Base-by-base conservation (phyloP, 2,888 invertebrate genomes). In the Tachina lurida region DNA sequence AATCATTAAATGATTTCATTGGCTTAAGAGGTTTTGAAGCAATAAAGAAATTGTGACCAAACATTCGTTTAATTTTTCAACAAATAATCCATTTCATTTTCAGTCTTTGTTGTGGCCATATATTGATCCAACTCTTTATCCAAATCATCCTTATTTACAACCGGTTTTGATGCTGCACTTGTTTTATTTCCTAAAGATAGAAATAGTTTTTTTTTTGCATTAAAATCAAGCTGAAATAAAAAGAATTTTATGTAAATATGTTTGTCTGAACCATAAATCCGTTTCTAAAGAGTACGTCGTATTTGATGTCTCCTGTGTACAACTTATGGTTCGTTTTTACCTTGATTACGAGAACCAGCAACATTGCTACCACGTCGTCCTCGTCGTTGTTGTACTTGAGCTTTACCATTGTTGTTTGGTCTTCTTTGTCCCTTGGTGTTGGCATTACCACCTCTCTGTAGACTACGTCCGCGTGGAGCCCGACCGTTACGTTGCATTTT, bases 81-180 rank as follows among this genome's bases (percentile, higher is more conserved):
- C 77, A 91, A 76, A 82, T 87, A 91, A 71, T 91, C 91, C 89
- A 90, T 89, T 79, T 90, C 87, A 67, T 87, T 87, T 74, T 88
- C 90, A 52, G 89, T 92, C 89, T 94, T 95, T 39, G 95, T 95
- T 88, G 94, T 94, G 5, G 95, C 94, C 96, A 96, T 96, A 92
- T 96, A 96, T 79, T 94, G 94, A 88, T 96, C 96, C 47, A 96
- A 91, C 89, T 96, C 95, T n/a, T 93, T 94, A 88, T 96, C 96
- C 75, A 96, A 90, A 89, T 95, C 94, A 87, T 96, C 95, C 78
- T 94, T 94, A 1, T 94, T 94, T 0, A 92, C 91, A 12, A 84
- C 87, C 9, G 62, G 67, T 54, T 84, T 87, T 17, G 84, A 47
- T 68, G 84, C 31, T 73, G 81, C 19, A 49, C 19, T 56, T 45